Evolutionary conservation across 2,797 vertebrate genomes (phyloP), one percentile per base, ranked within the genome.

Genomic region (Percopsis omiscomaycus): DNA sequence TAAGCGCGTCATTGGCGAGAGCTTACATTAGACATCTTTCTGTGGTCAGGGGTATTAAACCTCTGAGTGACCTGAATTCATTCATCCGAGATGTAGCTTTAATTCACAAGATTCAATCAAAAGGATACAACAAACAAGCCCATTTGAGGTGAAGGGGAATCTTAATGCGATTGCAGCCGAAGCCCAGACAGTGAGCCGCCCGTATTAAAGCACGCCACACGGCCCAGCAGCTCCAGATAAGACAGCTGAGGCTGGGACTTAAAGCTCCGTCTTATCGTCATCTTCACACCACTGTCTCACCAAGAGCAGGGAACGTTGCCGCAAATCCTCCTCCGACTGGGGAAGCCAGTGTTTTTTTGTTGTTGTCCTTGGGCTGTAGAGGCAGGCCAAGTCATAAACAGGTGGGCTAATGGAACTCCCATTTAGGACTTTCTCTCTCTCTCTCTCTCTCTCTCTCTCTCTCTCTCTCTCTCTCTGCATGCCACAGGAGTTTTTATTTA

Each of bases 241-340:
- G 90, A 89, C 89, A 89, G 90, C 91, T 92, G 90, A 92, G 89
- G 90, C 91, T 86, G 86, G 91, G 91, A 92, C 92, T 93, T 93
- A 92, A 67, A 79, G 91, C 91, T 92, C 90, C 88, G 90, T 90
- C 89, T 92, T 92, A 92, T 92, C 90, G 84, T 89, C 90, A 91
- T 92, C 91, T 92, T 93, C 89, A 91, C 90, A 90, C 92, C 88
- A 86, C 91, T 80, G 90, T 90, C 84, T 89, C 89, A 84, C 89
- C 83, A 59, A 87, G 85, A 80, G 85, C 88, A 86, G 74, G 76
- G 83, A 87, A 89, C 88, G 82, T 65, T 63, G 78, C 84, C 78
- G 81, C 80, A 88, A 92, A 92, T 91, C 91, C 89, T 74, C 75
- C 79, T 79, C 71, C 81, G 90, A 88, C 22, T 22, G 22, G 22